These are phyloP conservation scores for Aurelia coerulea DNA, from an alignment of 30 jellyfish, hydroid and myxozoan species.

Conservation along the genomic window DNA sequence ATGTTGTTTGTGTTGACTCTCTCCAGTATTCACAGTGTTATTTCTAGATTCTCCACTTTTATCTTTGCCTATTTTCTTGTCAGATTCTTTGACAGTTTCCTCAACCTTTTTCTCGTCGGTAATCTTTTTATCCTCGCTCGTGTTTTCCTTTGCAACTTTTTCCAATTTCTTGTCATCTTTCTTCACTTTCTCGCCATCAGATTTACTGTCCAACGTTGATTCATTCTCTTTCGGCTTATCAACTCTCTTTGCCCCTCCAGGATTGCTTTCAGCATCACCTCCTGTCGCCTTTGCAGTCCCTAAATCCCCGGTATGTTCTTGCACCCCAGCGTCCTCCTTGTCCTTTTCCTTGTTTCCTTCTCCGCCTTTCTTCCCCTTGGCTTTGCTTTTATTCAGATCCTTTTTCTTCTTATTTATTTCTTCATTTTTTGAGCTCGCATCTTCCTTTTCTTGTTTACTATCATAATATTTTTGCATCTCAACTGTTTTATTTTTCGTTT, in stretches of 20 bases:
- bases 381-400: conserved; percentile 22
- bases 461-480: neutral
- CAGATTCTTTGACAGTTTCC: neutral
- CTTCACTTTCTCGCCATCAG: neutral
- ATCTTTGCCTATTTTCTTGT: neutral
- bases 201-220: neutral
- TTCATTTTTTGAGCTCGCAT: neutral
- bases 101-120: neutral
- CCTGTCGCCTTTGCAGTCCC: conserved; percentile 41
- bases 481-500: neutral
- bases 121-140: neutral
- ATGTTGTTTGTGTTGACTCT: neutral
- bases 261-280: conserved; percentile 44
- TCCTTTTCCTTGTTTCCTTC: neutral
- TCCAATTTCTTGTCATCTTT: neutral
- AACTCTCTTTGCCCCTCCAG: neutral
- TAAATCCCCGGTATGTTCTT: conserved; percentile 12
- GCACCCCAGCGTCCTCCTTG: neutral
- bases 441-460: neutral
- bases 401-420: neutral
- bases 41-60: neutral
- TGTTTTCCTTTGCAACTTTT: neutral
- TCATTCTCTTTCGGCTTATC: neutral
- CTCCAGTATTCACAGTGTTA: neutral
- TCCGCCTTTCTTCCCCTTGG: conserved; percentile 41